These are phyloP conservation scores for Pao palembangensis DNA, from an alignment of 2,113 vertebrate genomes.

Conservation along the genomic window DNA sequence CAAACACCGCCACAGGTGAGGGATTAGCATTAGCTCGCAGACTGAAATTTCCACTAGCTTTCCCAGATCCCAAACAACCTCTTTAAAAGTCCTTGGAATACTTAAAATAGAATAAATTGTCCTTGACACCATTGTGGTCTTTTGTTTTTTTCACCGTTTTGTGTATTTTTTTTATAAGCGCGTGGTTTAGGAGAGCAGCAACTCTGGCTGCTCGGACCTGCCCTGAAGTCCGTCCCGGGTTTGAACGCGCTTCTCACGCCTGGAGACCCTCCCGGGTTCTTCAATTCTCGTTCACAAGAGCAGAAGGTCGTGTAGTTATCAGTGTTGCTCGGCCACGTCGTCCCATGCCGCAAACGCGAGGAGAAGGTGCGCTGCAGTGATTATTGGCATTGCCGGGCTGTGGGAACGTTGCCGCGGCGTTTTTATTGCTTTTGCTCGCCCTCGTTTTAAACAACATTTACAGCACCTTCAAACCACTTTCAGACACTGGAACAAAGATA, in stretches of 20 bases:
- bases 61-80: constrained; percentile 42
- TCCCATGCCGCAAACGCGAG: constrained; percentile 22
- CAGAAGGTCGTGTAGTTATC: constrained; percentile 9
- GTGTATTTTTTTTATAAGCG: constrained; percentile 14
- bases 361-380: constrained; percentile 9
- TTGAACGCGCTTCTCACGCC: constrained; percentile 5
- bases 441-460: constrained; percentile 57
- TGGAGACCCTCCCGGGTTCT: constrained; percentile 8
- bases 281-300: constrained; percentile 10
- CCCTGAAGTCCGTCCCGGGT: constrained; percentile 20
- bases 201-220: constrained; percentile 26
- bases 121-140: constrained; percentile 39
- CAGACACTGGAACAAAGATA: constrained; percentile 54
- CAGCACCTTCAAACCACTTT: constrained; percentile 45
- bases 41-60: constrained; percentile 57
- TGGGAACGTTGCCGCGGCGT: constrained; percentile 39
- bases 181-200: constrained; percentile 15
- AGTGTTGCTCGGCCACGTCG: constrained; percentile 7
- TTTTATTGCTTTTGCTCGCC: constrained; percentile 55
- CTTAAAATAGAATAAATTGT: constrained; percentile 56
- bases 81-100: constrained; percentile 54
- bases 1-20: constrained; percentile 64
- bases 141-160: constrained; percentile 26
- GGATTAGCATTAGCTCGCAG: constrained; percentile 63
- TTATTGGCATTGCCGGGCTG: constrained; percentile 44